These are phyloP conservation scores for Coregonus clupeaformis DNA, from an alignment of 2,113 vertebrate species.

Conservation along the genomic window DNA sequence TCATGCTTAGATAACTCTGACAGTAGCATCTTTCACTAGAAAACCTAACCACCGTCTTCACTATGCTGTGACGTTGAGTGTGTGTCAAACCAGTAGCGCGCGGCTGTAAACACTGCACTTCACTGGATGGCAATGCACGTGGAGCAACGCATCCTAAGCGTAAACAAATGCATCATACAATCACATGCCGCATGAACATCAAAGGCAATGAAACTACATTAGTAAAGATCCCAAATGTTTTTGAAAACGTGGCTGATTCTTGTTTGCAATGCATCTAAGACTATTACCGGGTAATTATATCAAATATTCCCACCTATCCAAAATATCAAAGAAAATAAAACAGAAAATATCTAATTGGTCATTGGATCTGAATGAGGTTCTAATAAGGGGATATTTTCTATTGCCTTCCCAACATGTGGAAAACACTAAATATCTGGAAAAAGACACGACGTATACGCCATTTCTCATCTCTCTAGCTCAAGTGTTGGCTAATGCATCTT, in stretches of 20 bases:
- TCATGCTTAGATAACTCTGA: no score
- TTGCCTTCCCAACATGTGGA: neutral
- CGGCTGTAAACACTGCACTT: slow-evolving; percentile 58
- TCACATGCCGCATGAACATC: neutral
- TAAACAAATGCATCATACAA: slow-evolving; percentile 25
- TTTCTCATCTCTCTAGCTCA: neutral
- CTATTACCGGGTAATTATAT: no score
- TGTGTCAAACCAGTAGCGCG: slow-evolving; percentile 17
- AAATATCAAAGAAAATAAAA: neutral
- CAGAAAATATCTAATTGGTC: neutral
- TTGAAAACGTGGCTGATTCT: neutral
- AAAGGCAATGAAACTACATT: neutral
- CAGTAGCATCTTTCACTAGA: no score
- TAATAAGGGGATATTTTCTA: neutral
- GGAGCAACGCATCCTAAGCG: slow-evolving; percentile 32
- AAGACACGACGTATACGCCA: neutral
- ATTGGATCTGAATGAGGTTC: neutral
- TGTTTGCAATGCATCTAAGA: neutral
- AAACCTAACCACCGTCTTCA: neutral
- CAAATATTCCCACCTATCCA: no score
- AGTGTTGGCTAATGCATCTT: neutral
- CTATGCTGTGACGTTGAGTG: slow-evolving; percentile 18
- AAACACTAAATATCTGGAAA: neutral
- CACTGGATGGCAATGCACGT: slow-evolving; percentile 56
- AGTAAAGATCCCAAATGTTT: neutral